Conservation (phyloP, 2,797 vertebrate genomes). For the Clarias laeviceps region DNA sequence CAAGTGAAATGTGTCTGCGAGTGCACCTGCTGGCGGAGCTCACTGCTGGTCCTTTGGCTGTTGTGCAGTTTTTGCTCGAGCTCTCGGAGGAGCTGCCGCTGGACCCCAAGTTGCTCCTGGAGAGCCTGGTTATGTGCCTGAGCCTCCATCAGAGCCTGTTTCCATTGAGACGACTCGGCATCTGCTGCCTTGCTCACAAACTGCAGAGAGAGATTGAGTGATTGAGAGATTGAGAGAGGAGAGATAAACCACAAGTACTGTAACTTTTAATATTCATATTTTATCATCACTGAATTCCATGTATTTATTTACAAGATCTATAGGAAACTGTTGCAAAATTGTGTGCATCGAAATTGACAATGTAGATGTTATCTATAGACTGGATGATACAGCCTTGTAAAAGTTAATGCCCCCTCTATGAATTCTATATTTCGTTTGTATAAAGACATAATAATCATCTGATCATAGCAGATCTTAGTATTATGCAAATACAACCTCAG, state of each 20-base stretch:
- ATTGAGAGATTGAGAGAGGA: background rate
- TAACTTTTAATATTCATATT: background rate
- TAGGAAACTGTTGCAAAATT: background rate
- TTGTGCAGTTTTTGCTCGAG: constrained; percentile 89
- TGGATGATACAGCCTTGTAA: background rate
- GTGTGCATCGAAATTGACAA: background rate
- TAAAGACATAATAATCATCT: too few species aligned
- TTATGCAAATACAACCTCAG: too few species aligned
- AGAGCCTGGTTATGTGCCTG: constrained; percentile 82
- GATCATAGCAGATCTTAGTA: too few species aligned
- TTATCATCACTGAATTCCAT: background rate
- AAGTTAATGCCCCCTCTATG: too few species aligned
- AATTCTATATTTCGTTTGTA: too few species aligned
- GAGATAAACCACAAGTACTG: too few species aligned
- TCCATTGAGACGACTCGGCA: constrained; percentile 82
- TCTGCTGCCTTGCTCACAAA: constrained; percentile 84
- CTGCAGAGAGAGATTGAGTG: constrained; percentile 65
- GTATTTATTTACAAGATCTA: background rate
- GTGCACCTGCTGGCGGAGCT: constrained; percentile 87
- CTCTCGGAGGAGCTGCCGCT: constrained; percentile 85
- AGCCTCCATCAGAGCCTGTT: constrained; percentile 78
- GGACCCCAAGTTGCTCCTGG: constrained; percentile 88
- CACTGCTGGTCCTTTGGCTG: constrained; percentile 80
- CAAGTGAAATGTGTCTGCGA: background rate
- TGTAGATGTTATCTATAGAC: too few species aligned